Evolutionary conservation across 2,888 invertebrate genomes (phyloP), one percentile per base, ranked within the genome.

Genomic region (Brachynemurus nebulosus): DNA sequence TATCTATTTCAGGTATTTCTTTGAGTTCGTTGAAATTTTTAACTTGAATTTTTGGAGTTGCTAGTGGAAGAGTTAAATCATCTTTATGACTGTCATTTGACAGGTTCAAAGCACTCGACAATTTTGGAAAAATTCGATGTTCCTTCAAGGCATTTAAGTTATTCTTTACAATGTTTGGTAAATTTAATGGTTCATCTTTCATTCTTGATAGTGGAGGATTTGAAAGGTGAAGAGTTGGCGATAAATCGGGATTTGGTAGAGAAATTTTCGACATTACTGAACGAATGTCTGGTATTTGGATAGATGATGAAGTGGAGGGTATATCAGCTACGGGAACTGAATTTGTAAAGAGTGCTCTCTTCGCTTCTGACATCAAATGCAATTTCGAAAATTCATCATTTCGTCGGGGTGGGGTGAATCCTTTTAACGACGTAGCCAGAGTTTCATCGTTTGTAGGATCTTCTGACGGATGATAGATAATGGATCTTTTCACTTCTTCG

Each of bases 391-490:
- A 14, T 20, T 18, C 37, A 20, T 20, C 20, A 19, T 20, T 20
- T 17, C 37, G 37, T n/a, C 37, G 6, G 9, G 37, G n/a, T 19
- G 37, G 37, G n/a, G 37, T 37, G 20, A 30, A 30, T 12, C 30
- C 30, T 30, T 30, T 30, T 6, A 30, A 12, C 7, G 30, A 30
- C 3, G n/a, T 14, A 12, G 30, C n/a, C 30, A 30, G 14, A 0
- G 75, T 66, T 54, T 83, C 81, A 50, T 85, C 84, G 54, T 82
- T 82, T 40, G 81, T 81, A 1, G 85, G 82, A 57, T 88, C 86
- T 65, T 86, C 86, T 2, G 82, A 84, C 0, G 86, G 86, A 59
- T 88, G 86, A 56, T 88, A 86, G 48, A 88, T 86, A 42, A 93
- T 86, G 5, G 86, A 78, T 51, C 80, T 79, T 59, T 91, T 89